These are phyloP conservation scores for Lophura nycthemera DNA, from an alignment of 2,113 vertebrate species.

Conservation along the genomic window DNA sequence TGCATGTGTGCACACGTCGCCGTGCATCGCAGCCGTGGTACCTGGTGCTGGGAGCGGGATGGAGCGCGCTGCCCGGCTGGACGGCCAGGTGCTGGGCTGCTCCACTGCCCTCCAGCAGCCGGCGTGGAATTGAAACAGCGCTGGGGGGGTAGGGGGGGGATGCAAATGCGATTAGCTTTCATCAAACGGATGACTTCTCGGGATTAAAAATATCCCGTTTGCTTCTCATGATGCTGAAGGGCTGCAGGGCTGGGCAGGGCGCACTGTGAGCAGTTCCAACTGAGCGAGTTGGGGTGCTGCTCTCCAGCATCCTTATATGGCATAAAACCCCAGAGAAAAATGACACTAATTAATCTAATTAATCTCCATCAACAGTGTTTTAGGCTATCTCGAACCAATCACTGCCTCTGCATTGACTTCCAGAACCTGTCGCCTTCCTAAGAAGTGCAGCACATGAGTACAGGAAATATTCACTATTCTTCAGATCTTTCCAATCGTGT, in stretches of 20 bases:
- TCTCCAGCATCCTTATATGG: background rate
- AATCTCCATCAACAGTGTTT: background rate
- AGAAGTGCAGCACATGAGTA: background rate
- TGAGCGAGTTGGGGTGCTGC: background rate
- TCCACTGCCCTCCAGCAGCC: background rate
- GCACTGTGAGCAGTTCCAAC: accelerated
- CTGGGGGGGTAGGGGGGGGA: background rate
- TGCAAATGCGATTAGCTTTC: accelerated
- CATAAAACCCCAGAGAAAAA: background rate
- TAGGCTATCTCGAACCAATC: background rate
- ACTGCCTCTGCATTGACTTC: background rate
- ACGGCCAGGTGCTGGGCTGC: accelerated
- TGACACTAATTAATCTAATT: background rate
- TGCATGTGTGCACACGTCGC: background rate
- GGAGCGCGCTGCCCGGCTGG: background rate
- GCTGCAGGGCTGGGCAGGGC: accelerated
- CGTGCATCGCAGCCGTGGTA: background rate
- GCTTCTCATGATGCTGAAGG: accelerated
- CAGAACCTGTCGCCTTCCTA: background rate
- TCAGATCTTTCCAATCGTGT: background rate
- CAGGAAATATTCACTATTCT: background rate
- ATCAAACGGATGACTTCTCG: accelerated
- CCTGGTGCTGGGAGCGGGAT: background rate
- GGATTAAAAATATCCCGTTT: accelerated
- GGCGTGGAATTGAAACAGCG: accelerated